phyloP scores from a whole-genome alignment of 2,888 invertebrate species.

The Drosophila robusta region DNA sequence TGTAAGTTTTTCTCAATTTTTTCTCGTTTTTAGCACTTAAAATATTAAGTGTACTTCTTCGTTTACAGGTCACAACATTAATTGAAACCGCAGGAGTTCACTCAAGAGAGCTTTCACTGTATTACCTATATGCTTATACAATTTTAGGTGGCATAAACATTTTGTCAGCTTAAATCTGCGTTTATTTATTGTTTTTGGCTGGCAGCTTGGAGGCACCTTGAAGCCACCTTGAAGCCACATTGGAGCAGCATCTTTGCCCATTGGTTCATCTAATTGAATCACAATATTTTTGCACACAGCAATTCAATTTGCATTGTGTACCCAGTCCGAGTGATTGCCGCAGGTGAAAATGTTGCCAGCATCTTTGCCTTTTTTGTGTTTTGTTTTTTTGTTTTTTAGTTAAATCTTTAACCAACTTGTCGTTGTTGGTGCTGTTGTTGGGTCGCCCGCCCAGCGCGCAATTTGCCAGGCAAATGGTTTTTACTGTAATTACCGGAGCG shows the following conservation, averaged over 20 bases:
- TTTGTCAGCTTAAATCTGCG: not conserved
- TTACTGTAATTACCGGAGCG: constrained; percentile 57
- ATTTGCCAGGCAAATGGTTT: constrained; percentile 57
- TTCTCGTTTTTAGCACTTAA: too few relatives aligned
- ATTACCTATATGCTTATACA: not conserved
- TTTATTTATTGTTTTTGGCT: constrained; percentile 38
- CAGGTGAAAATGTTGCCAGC: constrained; percentile 41
- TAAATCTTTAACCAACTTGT: constrained; percentile 45
- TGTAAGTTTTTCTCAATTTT: too few relatives aligned
- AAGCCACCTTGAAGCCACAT: constrained; percentile 34
- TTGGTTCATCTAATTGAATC: constrained; percentile 54
- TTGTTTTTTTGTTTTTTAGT: constrained; percentile 17
- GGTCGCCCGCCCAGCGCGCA: constrained; percentile 43
- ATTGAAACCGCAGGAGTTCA: not conserved
- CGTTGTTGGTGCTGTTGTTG: constrained; percentile 10
- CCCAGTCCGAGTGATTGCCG: constrained; percentile 27
- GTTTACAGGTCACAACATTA: too few relatives aligned
- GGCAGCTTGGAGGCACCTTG: constrained; percentile 14
- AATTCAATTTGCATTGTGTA: constrained; percentile 67
- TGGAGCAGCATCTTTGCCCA: constrained; percentile 8
- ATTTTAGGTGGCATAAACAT: constrained; percentile 21
- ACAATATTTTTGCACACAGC: constrained; percentile 63
- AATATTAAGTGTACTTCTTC: too few relatives aligned
- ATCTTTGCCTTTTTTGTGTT: constrained; percentile 1
- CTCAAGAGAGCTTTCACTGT: not conserved